Percentiles rank a stretch among this genome's conserved stretches.
Conservation (phyloP, 2,888 invertebrate genomes). For the Choreutis nemorana region DNA sequence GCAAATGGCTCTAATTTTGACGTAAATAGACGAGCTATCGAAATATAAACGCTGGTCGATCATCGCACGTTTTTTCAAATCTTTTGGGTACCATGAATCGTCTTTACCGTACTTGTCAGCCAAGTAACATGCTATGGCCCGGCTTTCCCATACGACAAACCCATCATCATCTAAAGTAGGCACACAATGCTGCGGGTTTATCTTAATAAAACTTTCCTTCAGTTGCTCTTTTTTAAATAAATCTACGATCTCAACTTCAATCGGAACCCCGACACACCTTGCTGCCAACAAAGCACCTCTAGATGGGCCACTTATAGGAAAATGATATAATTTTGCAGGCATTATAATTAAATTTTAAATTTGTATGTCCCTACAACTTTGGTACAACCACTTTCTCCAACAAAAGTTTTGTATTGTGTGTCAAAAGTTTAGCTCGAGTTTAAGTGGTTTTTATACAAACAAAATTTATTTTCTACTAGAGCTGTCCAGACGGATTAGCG, state of each 20-base stretch:
- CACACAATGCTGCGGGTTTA: constrained; percentile 73
- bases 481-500: too few relatives aligned
- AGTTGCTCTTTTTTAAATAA: constrained; percentile 68
- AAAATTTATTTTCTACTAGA: too few relatives aligned
- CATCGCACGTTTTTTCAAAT: constrained; percentile 60
- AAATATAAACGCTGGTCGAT: constrained; percentile 71
- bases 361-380: constrained; percentile 21
- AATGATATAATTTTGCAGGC: constrained; percentile 64
- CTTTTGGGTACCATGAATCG: constrained; percentile 68
- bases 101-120: constrained; percentile 68
- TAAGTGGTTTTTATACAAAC: too few relatives aligned
- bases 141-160: constrained; percentile 73
- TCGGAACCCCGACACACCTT: constrained; percentile 61
- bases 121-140: constrained; percentile 71
- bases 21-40: constrained; percentile 68
- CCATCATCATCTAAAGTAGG: constrained; percentile 75
- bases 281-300: constrained; percentile 68
- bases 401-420: too few relatives aligned
- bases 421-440: too few relatives aligned
- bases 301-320: constrained; percentile 68
- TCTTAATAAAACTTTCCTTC: constrained; percentile 61
- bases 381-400: too few relatives aligned
- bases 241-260: constrained; percentile 57
- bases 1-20: constrained; percentile 69
- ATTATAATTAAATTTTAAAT: constrained; percentile 10